Evolutionary conservation across 2,797 vertebrate genomes (phyloP), one percentile per base, ranked within the genome.

Genomic region (Poliocrania exsul): DNA sequence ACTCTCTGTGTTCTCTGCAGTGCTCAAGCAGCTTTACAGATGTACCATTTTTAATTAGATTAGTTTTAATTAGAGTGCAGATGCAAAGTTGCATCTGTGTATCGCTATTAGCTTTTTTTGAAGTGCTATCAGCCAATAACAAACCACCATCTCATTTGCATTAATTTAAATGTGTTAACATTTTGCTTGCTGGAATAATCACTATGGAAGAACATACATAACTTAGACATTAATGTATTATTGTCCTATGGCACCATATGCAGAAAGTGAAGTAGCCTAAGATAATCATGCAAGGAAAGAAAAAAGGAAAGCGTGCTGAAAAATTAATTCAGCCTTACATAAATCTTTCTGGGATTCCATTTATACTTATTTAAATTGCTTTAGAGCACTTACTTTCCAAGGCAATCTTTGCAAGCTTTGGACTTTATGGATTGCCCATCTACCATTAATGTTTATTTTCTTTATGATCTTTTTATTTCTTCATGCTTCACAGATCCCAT

Each of bases 391-490:
- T 95, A 82, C 87, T 95, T 97, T 92, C 75, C 57, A 75, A 92
- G 87, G 77, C 80, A 86, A 11, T 93, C 71, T 81, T 90, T 88
- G 46, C 70, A 69, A 86, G 85, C 69, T 72, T 91, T 92, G 79
- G 81, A 67, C 73, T 92, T 96, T 93, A 97, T 95, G 90, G 96
- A 95, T 92, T 96, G 64, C 37, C 69, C 13, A 78, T 96, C 80
- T 64, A 87, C 79, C 51, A 80, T 75, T 91, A 90, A 84, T 95
- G 81, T 92, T 96, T 95, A 91, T 92, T 94, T 96, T 95, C 62
- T 90, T 94, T 95, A 95, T 70, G 64, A 86, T 95, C 65, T 86
- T 92, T 84, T 94, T 88, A 94, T 93, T 96, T 95, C 84, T 92
- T 95, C 75, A 73, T 85, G 93, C 94, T 96, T 96, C 91, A 95